These are phyloP conservation scores for Penelope pileata DNA, from an alignment of 2,113 vertebrate species.

Conservation along the genomic window DNA sequence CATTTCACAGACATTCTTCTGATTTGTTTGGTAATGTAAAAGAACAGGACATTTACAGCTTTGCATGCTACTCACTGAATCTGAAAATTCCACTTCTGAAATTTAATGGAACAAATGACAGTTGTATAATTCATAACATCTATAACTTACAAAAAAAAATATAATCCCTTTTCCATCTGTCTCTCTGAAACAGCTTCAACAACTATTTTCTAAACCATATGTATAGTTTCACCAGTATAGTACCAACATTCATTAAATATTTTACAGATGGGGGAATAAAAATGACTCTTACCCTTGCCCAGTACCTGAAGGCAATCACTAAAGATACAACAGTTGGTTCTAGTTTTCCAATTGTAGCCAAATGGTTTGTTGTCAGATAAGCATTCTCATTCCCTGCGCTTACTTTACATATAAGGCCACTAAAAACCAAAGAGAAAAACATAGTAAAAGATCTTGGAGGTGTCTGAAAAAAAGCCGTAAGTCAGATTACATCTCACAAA, in stretches of 20 bases:
- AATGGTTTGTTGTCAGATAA: conserved; percentile 86
- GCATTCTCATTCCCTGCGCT: conserved; percentile 94
- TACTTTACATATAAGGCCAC: conserved; percentile 92
- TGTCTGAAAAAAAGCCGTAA: background rate
- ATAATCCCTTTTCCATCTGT: background rate
- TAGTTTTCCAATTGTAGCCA: conserved; percentile 79
- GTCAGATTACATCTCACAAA: background rate
- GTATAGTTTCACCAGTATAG: background rate
- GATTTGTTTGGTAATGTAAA: background rate
- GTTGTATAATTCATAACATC: background rate
- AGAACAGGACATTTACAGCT: background rate
- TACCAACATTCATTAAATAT: background rate
- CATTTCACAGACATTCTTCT: background rate
- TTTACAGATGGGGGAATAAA: background rate
- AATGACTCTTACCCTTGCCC: conserved; percentile 84
- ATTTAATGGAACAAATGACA: background rate
- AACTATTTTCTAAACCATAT: background rate
- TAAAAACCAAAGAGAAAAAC: conserved; percentile 60
- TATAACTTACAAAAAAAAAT: background rate
- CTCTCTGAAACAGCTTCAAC: background rate
- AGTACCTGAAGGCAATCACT: conserved; percentile 86
- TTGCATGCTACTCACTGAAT: background rate
- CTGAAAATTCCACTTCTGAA: background rate
- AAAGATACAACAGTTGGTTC: conserved; percentile 82
- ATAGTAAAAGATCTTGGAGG: background rate